phyloP scores from a whole-genome alignment of 1,140 invertebrate species.

The Polypedilum pembai region DNA sequence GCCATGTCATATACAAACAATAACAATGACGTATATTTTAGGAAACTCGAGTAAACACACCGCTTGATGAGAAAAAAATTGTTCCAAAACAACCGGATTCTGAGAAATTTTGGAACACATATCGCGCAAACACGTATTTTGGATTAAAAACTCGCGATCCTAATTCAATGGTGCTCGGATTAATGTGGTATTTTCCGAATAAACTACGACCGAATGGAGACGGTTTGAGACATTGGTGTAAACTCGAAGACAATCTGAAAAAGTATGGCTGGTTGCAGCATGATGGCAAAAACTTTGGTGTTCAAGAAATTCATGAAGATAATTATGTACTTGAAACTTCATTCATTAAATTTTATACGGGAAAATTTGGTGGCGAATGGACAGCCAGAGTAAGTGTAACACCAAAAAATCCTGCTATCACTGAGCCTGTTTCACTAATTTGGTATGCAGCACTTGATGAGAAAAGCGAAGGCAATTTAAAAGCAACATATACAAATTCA shows the following conservation, averaged over 20 bases:
- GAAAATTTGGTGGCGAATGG: conserved; percentile 84
- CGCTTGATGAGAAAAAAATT: conserved; percentile 68
- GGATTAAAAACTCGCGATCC: conserved; percentile 85
- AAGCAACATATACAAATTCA: conserved; percentile 47
- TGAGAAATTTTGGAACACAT: conserved; percentile 86
- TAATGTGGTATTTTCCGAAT: conserved; percentile 93
- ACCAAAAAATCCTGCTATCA: conserved; percentile 32
- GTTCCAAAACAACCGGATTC: conserved; percentile 55
- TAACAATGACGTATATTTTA: neutral
- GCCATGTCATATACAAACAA: neutral
- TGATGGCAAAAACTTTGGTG: conserved; percentile 85
- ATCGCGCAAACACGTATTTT: conserved; percentile 81
- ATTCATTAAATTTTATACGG: conserved; percentile 78
- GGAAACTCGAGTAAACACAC: conserved; percentile 81
- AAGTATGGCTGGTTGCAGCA: conserved; percentile 83
- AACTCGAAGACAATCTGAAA: conserved; percentile 76
- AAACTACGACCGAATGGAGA: conserved; percentile 55
- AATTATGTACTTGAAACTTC: conserved; percentile 71
- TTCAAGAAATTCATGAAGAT: conserved; percentile 81
- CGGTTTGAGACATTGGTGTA: conserved; percentile 85
- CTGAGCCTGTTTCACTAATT: conserved; percentile 56
- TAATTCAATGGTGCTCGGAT: conserved; percentile 76
- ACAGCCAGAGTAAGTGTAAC: conserved; percentile 72
- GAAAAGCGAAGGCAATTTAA: conserved; percentile 54
- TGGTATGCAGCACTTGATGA: conserved; percentile 73